A percentile compares a stretch with the other conserved stretches of the same genome.
Conservation (phyloP, 2,888 invertebrate species). For the Andrena hattorfiana region DNA sequence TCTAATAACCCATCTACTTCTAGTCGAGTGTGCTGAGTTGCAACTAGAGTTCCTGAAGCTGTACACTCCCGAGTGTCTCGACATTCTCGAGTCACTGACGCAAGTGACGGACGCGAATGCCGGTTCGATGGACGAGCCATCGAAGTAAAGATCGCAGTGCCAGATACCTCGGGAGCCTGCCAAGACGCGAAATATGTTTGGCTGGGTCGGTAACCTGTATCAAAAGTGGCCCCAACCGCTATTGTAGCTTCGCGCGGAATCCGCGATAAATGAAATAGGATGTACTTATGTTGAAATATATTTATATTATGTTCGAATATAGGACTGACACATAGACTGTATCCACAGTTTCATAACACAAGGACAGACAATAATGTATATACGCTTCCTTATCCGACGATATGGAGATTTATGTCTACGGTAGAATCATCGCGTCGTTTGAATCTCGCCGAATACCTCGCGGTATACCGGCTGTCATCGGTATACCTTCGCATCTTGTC, state of each 20-base stretch:
- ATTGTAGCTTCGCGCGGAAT: neutral
- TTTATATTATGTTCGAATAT: slow-evolving; percentile 72
- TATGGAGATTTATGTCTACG: slow-evolving; percentile 40
- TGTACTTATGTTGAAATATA: slow-evolving; percentile 72
- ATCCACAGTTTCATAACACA: slow-evolving; percentile 62
- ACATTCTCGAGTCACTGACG: slow-evolving; percentile 64
- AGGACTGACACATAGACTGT: slow-evolving; percentile 70
- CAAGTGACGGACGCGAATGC: neutral
- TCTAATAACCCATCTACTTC: neutral
- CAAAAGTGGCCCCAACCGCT: neutral
- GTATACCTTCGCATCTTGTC: neutral
- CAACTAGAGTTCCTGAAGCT: slow-evolving; percentile 68
- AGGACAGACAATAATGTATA: slow-evolving; percentile 68
- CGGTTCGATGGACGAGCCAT: neutral
- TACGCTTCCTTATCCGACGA: slow-evolving; percentile 59
- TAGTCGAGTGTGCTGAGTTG: slow-evolving; percentile 71
- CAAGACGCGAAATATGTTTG: neutral
- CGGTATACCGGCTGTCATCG: neutral
- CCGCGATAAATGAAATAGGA: neutral
- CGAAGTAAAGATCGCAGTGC: neutral
- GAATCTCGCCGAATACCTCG: neutral
- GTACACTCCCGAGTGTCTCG: slow-evolving; percentile 64
- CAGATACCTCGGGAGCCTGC: neutral
- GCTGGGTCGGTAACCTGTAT: neutral
- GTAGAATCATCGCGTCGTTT: slow-evolving; percentile 22